Evolutionary conservation across 2,797 vertebrate genomes (phyloP), one percentile per base, ranked within the genome.

Genomic region (Amazonetta brasiliensis): DNA sequence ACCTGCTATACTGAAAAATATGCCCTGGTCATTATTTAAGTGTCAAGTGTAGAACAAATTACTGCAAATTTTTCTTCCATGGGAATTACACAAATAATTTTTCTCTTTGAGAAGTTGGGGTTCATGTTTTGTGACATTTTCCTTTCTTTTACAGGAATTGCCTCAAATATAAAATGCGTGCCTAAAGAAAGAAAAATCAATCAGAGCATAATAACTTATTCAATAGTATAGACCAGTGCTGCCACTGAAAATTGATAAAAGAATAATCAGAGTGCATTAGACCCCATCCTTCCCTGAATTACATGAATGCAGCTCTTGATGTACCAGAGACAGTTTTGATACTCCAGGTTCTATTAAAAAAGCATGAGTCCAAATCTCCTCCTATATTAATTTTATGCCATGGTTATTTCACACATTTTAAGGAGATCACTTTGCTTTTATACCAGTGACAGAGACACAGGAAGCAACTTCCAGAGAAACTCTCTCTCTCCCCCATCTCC

Each of bases 171-270:
- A 94, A 94, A 95, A 94, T 84, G 84, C 35, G 62, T 91, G 39
- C 31, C 44, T 77, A 48, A 84, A 90, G 83, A 88, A 87, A 75
- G 44, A 72, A 95, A 91, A 95, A 96, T 96, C 92, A 89, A 92
- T 96, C 83, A 85, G 92, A 82, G 23, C 33, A 46, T 92, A 95
- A 95, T 96, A 92, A 90, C 78, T 94, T 96, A 94, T 96, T 97
- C 92, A 92, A 96, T 94, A 84, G 35, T 84, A 95, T 89, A 87
- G 90, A 90, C 71, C 58, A 28, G 71, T 63, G 59, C 79, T 96
- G 86, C 79, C 89, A 86, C 92, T 59, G 80, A 73, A 94, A 96
- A 95, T 82, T 87, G 85, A 91, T 77, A 90, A 71, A 93, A 74
- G 58, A 92, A 84, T 95, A 93, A 91, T 92, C 74, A 83, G 80